These are phyloP conservation scores for Amazona ochrocephala DNA, from an alignment of 2,797 vertebrate species.

Conservation along the genomic window DNA sequence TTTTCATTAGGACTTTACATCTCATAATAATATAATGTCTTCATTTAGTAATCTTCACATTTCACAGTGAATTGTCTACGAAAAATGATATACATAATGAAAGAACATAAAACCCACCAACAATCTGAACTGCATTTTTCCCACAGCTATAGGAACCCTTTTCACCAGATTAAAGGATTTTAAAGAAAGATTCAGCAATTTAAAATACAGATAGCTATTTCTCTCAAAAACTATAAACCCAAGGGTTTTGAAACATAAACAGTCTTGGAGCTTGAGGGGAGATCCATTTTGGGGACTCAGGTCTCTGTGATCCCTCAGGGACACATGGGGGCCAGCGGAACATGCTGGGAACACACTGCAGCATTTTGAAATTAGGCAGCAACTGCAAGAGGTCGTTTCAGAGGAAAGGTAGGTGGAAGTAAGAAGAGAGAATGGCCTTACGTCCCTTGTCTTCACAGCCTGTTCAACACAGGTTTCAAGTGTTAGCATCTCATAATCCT, in stretches of 20 bases:
- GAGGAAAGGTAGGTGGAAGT: background rate
- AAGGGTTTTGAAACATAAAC: background rate
- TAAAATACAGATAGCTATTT: background rate
- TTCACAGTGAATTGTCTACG: background rate
- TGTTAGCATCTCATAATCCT: background rate
- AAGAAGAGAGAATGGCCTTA: background rate
- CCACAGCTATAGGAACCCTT: background rate
- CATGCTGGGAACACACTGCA: background rate
- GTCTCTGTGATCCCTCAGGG: no score
- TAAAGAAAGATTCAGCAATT: background rate
- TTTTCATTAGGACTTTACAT: background rate
- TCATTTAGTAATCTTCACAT: background rate
- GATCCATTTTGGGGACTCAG: background rate
- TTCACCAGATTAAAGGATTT: background rate
- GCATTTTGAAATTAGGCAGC: background rate
- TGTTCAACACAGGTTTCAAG: background rate
- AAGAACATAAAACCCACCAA: background rate
- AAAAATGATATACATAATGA: background rate
- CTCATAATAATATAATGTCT: background rate
- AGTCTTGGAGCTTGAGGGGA: background rate
- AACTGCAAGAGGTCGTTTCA: background rate
- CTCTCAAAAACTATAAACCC: background rate
- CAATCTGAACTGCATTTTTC: background rate
- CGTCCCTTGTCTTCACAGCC: background rate
- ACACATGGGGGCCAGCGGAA: fast-evolving